Percentiles rank a stretch among this genome's conserved stretches.
These are phyloP conservation scores for Drosophila pruinosa DNA, from an alignment of 1,140 invertebrate species.

Conservation along the genomic window DNA sequence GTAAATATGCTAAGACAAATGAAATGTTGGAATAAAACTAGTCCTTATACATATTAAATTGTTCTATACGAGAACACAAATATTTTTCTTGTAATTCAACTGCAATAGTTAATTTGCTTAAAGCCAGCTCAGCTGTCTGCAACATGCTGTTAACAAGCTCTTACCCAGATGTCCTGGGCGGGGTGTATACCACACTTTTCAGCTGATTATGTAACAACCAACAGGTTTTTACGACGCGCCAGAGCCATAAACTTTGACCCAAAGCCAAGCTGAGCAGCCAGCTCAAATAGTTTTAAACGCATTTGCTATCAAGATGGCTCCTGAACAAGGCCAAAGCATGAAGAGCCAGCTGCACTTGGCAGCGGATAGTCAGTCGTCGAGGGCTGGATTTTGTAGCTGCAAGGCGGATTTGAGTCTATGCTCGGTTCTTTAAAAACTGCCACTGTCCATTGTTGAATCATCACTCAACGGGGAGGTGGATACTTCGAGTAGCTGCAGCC, in stretches of 20 bases:
- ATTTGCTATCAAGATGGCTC: slow-evolving; percentile 35
- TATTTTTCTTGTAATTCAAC: background rate
- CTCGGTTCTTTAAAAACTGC: slow-evolving; percentile 53
- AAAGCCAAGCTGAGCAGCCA: slow-evolving; percentile 77
- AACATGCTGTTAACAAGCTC: slow-evolving; percentile 64
- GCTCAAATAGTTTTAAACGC: slow-evolving; percentile 79
- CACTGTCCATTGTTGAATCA: slow-evolving; percentile 79
- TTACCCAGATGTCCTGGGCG: slow-evolving; percentile 16
- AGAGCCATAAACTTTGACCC: slow-evolving; percentile 78
- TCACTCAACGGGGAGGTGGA: slow-evolving; percentile 47
- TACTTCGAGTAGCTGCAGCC: slow-evolving; percentile 41
- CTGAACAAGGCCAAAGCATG: slow-evolving; percentile 16
- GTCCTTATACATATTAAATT: too few species aligned
- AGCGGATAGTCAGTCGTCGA: slow-evolving; percentile 26
- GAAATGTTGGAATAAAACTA: too few species aligned
- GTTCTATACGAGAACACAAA: too few species aligned
- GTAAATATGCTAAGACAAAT: background rate
- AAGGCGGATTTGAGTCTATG: slow-evolving; percentile 21
- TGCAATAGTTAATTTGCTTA: background rate
- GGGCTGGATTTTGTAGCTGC: slow-evolving; percentile 12
- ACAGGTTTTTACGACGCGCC: slow-evolving; percentile 73
- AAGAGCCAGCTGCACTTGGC: slow-evolving; percentile 55
- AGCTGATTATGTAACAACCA: slow-evolving; percentile 55
- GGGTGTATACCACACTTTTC: slow-evolving; percentile 24
- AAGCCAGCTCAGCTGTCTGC: slow-evolving; percentile 9